Evolutionary conservation across 2,797 vertebrate genomes (phyloP), one percentile per base, ranked within the genome.

Genomic region (Galago senegalensis): DNA sequence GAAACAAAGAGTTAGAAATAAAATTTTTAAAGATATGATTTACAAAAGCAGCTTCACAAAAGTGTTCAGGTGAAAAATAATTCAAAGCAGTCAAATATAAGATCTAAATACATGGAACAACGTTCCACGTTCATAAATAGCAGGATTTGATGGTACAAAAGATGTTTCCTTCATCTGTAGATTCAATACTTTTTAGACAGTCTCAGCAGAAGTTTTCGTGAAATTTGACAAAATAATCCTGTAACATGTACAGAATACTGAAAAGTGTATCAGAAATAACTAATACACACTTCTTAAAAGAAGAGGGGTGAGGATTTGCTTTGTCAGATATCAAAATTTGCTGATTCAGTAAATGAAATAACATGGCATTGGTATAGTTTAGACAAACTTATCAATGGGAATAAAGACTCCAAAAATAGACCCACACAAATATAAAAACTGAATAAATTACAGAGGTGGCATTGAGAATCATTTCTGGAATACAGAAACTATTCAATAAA

Each of bases 81-180:
- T 61, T 79, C 37, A 91, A 16, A 49, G 34, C 84, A 86, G 60
- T 86, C 34, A 95, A 96, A 49, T 13, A 81, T n/a, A 93, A 81
- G 18, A 92, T 43, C 58, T 92, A 96, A 96, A 85, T 81, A 91
- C 79, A 95, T 49, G 31, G 34, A 85, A 37, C 88, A 76, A 82
- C 34, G 95, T 96, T 96, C 86, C 80, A 97, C 95, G 89, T 97
- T 97, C 96, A 97, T 95, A 91, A 92, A 97, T 7, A 87, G 29
- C 34, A 95, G 67, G 60, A 85, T 76, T 2, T 46, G 17, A 76
- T 49, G 61, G 43, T 37, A 31, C 18, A 88, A 53, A 93, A 79
- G 14, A 82, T 56, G 27, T 76, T 72, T n/a, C 21, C 65, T 18
- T 80, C 18, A 85, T 25, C 20, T 58, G 8, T 49, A 76, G 46